Percentiles rank a stretch among this genome's conserved stretches.
These are phyloP conservation scores for Leucoraja ocellata DNA, from an alignment of 2,797 vertebrate genomes.

Conservation along the genomic window DNA sequence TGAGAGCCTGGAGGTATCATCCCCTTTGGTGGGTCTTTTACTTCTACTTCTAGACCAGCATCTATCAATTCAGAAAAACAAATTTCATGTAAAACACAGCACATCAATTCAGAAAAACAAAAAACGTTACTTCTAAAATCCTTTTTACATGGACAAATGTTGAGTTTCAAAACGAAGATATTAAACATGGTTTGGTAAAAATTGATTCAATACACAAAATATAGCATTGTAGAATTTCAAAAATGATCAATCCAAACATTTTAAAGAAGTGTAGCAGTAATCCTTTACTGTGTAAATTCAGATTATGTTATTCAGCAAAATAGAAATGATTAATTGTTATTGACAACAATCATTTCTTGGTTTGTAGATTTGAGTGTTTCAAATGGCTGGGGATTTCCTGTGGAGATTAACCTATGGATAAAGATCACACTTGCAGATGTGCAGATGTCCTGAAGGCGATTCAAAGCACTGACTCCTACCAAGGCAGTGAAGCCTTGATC, in stretches of 20 bases:
- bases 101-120: conserved; percentile 36
- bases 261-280: not conserved
- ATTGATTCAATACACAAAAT: not conserved
- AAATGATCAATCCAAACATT: not conserved
- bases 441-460: no score
- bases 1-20: conserved; percentile 97
- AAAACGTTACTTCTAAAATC: conserved; percentile 33
- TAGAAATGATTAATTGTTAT: not conserved
- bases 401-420: no score
- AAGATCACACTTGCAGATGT: no score
- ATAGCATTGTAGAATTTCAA: not conserved
- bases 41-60: conserved; percentile 97
- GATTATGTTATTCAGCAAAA: not conserved
- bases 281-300: not conserved
- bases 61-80: conserved; percentile 58
- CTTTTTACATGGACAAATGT: not conserved
- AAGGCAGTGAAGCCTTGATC: no score
- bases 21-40: conserved; percentile 96
- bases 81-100: conserved; percentile 28
- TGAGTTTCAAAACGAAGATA: not conserved
- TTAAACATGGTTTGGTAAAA: not conserved
- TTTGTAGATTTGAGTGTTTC: no score
- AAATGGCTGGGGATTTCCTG: no score
- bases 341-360: not conserved
- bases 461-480: no score